These are phyloP conservation scores for Scaptomyza flava DNA, from an alignment of 2,888 invertebrate genomes.

Conservation along the genomic window DNA sequence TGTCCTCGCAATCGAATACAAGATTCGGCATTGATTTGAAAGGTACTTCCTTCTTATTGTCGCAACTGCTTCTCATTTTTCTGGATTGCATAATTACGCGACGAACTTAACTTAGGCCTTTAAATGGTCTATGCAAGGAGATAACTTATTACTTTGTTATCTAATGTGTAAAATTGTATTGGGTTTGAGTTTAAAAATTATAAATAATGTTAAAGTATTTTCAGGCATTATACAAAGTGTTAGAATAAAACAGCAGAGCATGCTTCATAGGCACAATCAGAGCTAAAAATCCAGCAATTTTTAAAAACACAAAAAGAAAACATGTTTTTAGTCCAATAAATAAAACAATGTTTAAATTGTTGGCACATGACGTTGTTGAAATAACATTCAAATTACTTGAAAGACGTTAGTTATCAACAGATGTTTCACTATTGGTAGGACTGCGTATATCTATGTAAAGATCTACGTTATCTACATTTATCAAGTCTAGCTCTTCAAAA, in stretches of 20 bases:
- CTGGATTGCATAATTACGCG: conserved; percentile 15
- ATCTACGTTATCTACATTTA: conserved; percentile 61
- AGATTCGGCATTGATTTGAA: conserved; percentile 26
- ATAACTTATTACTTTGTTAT: background rate
- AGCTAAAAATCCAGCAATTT: too few relatives aligned
- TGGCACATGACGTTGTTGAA: background rate
- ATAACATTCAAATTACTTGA: background rate
- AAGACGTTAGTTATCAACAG: conserved; percentile 3
- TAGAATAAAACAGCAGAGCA: background rate
- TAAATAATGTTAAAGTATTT: background rate
- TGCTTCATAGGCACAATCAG: background rate
- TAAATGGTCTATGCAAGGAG: background rate
- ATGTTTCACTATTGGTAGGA: background rate
- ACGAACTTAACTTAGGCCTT: background rate
- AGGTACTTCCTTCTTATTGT: conserved; percentile 12
- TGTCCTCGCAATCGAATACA: conserved; percentile 5
- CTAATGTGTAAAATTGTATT: background rate
- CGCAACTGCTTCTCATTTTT: conserved; percentile 23
- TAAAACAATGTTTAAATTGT: background rate
- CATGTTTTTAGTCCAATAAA: background rate
- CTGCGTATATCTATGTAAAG: conserved; percentile 63
- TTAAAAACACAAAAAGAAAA: background rate
- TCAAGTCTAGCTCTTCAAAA: conserved; percentile 60
- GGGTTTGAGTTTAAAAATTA: background rate
- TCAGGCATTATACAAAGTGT: background rate